Conservation (phyloP, 2,797 vertebrate species). For the Pagetopsis macropterus region DNA sequence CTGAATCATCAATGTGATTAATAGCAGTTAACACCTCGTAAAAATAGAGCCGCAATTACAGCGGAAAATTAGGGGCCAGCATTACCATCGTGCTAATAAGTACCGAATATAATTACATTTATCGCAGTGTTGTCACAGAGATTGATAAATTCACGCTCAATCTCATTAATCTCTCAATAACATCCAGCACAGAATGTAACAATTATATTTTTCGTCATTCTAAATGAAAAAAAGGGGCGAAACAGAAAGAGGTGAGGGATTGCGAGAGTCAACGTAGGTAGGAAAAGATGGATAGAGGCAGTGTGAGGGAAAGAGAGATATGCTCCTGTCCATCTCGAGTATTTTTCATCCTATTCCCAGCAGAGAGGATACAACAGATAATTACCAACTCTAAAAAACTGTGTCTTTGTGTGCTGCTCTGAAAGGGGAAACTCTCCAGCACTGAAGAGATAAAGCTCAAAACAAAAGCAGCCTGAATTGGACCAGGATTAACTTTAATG, state of each 20-base stretch:
- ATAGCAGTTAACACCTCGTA: conserved; percentile 83
- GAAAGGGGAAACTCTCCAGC: conserved; percentile 86
- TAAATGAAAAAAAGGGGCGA: conserved; percentile 47
- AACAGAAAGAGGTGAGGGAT: conserved; percentile 28
- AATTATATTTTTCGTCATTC: conserved; percentile 73
- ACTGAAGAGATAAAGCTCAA: conserved; percentile 86
- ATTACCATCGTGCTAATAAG: conserved; percentile 87
- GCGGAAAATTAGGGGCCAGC: conserved; percentile 82
- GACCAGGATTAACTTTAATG: conserved; percentile 85
- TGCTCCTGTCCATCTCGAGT: conserved; percentile 66
- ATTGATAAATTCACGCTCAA: conserved; percentile 85
- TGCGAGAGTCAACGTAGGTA: conserved; percentile 10
- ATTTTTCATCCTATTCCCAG: conserved; percentile 75
- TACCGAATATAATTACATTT: conserved; percentile 78
- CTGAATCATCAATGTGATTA: conserved; percentile 85
- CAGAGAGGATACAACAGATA: conserved; percentile 84
- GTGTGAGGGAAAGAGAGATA: conserved; percentile 37
- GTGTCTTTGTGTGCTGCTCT: conserved; percentile 82
- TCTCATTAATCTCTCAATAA: conserved; percentile 84
- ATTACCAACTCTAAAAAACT: conserved; percentile 81
- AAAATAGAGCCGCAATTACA: conserved; percentile 85
- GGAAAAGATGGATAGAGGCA: conserved; percentile 40
- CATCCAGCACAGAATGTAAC: conserved; percentile 71
- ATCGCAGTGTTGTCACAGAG: conserved; percentile 78
- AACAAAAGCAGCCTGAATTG: conserved; percentile 86